phyloP scores from a whole-genome alignment of 2,797 vertebrate genomes.

The Crossoptilon crossoptilon region DNA sequence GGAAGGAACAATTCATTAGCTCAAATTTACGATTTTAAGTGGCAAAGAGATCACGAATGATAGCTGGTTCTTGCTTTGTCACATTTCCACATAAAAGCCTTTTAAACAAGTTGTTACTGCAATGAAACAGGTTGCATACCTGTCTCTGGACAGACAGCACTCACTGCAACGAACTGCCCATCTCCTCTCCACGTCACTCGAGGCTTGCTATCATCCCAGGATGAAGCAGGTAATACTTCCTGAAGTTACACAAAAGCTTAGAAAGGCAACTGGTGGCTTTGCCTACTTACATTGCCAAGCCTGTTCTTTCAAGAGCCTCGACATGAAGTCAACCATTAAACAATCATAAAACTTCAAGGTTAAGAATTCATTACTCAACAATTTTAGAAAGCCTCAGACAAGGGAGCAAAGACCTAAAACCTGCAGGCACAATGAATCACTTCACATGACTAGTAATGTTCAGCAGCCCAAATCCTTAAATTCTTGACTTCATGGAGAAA shows the following conservation, averaged over 20 bases:
- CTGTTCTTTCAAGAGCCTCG: background rate
- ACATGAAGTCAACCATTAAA: background rate
- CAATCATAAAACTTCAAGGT: background rate
- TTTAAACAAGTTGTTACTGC: background rate
- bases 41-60: background rate
- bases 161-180: constrained; percentile 93
- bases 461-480: background rate
- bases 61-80: background rate
- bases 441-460: background rate
- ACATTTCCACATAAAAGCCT: background rate
- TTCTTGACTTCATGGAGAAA: background rate
- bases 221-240: constrained; percentile 83
- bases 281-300: background rate
- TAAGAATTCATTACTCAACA: background rate
- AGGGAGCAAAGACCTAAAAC: background rate
- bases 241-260: constrained; percentile 55
- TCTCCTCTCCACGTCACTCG: constrained; percentile 94
- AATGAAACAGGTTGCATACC: constrained; percentile 76
- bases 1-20: background rate
- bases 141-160: constrained; percentile 87
- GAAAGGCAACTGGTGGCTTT: background rate
- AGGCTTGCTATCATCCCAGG: constrained; percentile 89
- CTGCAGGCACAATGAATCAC: background rate
- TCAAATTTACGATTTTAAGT: background rate
- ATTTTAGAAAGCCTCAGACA: background rate